These are phyloP conservation scores for Peromyscus attwateri DNA, from an alignment of 2,797 vertebrate species.

Conservation along the genomic window DNA sequence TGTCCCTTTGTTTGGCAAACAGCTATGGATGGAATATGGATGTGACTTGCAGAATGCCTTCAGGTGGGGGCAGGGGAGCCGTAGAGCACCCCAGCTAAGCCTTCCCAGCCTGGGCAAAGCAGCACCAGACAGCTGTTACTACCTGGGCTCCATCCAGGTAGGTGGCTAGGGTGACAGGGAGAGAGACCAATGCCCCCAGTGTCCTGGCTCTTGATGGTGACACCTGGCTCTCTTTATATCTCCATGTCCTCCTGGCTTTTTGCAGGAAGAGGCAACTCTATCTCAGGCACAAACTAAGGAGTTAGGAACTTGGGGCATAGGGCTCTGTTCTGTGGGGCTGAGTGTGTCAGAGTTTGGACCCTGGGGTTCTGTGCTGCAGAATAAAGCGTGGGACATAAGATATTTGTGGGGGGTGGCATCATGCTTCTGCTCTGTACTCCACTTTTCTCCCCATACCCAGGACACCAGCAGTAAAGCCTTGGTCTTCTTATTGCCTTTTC, in stretches of 20 bases:
- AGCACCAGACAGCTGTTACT: neutral
- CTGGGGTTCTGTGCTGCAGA: neutral
- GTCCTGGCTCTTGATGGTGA: neutral
- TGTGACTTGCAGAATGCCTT: slow-evolving; percentile 58
- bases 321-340: neutral
- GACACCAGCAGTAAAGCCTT: too few species aligned
- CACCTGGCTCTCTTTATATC: neutral
- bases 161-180: neutral
- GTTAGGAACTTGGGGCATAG: neutral
- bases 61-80: neutral
- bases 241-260: neutral
- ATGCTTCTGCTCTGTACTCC: neutral
- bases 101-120: neutral
- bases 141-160: neutral
- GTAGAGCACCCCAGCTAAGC: slow-evolving; percentile 34
- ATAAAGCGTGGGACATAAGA: accelerated
- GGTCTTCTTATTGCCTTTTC: neutral
- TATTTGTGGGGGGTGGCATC: neutral
- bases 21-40: slow-evolving; percentile 47
- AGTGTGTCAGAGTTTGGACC: neutral
- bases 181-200: neutral
- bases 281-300: neutral
- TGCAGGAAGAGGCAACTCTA: neutral
- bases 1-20: slow-evolving; percentile 70
- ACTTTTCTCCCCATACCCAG: neutral